Conservation (phyloP, 2,797 vertebrate genomes). For the Melanotaenia parkinsoni region DNA sequence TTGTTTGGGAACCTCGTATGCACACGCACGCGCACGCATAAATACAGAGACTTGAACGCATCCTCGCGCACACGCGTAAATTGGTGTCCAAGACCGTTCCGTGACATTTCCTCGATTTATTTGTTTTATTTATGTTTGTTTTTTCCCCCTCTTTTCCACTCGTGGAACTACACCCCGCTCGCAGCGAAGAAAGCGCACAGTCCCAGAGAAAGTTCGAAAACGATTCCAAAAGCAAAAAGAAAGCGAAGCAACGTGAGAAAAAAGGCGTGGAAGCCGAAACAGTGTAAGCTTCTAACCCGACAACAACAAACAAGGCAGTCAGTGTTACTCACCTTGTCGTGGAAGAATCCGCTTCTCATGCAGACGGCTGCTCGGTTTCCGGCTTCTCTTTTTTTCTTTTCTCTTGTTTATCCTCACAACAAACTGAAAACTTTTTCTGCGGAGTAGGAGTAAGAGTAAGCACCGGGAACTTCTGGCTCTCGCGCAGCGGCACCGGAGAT, state of each 20-base stretch:
- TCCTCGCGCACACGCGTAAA: conserved; percentile 28
- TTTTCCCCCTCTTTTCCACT: conserved; percentile 9
- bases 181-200: conserved; percentile 20
- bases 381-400: conserved; percentile 44
- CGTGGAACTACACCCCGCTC: conserved; percentile 21
- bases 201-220: conserved; percentile 58
- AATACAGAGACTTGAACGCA: neutral
- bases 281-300: conserved; percentile 48
- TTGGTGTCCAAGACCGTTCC: conserved; percentile 42
- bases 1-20: conserved; percentile 33
- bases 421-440: conserved; percentile 69
- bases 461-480: conserved; percentile 50
- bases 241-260: conserved; percentile 8
- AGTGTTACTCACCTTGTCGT: conserved; percentile 65
- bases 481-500: conserved; percentile 72
- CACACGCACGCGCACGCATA: conserved; percentile 11
- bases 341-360: conserved; percentile 58
- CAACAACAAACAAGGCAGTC: conserved; percentile 51
- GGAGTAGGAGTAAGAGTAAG: conserved; percentile 48
- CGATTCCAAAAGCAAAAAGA: conserved; percentile 6
- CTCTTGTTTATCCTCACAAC: conserved; percentile 74
- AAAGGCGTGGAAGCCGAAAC: conserved; percentile 40
- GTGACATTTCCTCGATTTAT: conserved; percentile 20
- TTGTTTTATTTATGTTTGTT: neutral
- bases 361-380: conserved; percentile 60